Base-by-base conservation (phyloP, 2,797 vertebrate genomes). In the Galagoides demidoff region DNA sequence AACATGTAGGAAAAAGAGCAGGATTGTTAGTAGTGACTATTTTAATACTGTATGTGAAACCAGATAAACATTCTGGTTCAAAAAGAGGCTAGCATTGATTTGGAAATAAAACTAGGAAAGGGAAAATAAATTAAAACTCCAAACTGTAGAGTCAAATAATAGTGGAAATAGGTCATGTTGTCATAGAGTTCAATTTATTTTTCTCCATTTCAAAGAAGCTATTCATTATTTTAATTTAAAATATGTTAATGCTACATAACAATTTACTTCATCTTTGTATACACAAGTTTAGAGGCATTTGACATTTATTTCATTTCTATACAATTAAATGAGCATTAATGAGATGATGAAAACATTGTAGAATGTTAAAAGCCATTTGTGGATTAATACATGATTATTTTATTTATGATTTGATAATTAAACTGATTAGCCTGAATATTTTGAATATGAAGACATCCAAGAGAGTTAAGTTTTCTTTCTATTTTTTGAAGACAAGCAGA, bases 331-430 rank as follows among this genome's bases (percentile, higher is more conserved):
- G 17, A 88, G 1, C 20, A 39, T 77, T 45, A 77, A 73, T 93
- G 25, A 89, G 31, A 90, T 73, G 43, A 59, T 77, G 17, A 84
- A 93, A 93, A 77, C 1, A 86, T 87, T 88, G 61, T 34, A 57
- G 55, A 34, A 1, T 86, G 61, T 74, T 73, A 66, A 85, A 49
- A 85, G 10, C 16, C 68, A 57, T 68, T 66, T 94, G 10, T 92
- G 37, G 57, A 81, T 96, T 70, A 73, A 85, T 81, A 37, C 27
- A 82, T 77, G 5, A 84, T 84, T 39, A 71, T 1, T 91, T 57
- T 74, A 64, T n/a, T 73, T 20, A 31, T 81, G 5, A 82, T 93
- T 82, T 74, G 59, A 20, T 86, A 83, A 78, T 86, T 93, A 90
- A 89, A 95, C 74, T 87, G 7, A 22, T 79, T 88, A 55, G 7